These are phyloP conservation scores for Gymnopithys bicolor DNA, from an alignment of 2,797 vertebrate genomes.

Conservation along the genomic window DNA sequence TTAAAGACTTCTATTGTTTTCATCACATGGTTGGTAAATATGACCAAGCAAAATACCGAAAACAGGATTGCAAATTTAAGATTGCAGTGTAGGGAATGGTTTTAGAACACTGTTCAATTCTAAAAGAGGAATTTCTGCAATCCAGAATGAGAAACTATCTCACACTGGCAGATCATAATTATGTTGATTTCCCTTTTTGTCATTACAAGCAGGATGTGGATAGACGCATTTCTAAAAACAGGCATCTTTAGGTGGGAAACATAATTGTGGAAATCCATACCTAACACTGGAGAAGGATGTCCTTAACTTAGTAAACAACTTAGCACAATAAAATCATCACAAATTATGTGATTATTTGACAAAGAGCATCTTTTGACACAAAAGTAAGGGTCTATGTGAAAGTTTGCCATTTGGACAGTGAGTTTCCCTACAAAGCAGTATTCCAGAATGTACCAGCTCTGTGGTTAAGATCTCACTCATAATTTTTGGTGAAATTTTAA, in stretches of 20 bases:
- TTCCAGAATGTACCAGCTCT: background rate
- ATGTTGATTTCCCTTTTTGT: rapidly evolving
- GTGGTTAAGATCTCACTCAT: background rate
- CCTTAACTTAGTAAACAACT: background rate
- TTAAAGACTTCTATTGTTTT: background rate
- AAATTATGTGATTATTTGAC: background rate
- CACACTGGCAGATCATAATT: background rate
- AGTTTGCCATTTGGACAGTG: background rate
- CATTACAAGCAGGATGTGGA: background rate
- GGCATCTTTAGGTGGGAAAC: background rate
- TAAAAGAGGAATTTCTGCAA: background rate
- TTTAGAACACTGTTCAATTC: background rate
- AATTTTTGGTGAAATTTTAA: background rate
- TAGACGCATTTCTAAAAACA: rapidly evolving
- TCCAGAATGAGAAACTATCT: background rate
- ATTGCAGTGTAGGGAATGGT: background rate
- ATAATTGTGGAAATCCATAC: background rate
- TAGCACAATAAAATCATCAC: background rate
- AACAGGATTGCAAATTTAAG: background rate
- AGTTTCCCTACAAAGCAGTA: background rate
- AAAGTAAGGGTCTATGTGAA: background rate
- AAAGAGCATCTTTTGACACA: background rate
- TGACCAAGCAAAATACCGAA: background rate
- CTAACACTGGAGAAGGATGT: background rate
- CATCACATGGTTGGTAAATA: background rate